phyloP scores from a whole-genome alignment of 1,140 invertebrate genomes.

The Micrasema longulum region DNA sequence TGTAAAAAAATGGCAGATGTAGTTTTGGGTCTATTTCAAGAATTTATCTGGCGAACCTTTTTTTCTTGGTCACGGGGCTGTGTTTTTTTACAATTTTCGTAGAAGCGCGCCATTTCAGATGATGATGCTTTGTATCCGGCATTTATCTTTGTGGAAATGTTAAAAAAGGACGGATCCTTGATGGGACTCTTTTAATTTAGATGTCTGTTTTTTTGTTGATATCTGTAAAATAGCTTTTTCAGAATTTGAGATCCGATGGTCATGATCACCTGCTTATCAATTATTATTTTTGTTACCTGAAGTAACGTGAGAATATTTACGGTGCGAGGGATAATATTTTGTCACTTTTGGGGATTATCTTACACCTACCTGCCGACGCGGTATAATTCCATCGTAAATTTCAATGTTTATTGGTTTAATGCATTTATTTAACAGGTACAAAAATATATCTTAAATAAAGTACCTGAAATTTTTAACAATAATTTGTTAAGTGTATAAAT shows the following conservation, averaged over 20 bases:
- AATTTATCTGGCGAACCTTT: constrained; percentile 32
- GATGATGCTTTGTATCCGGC: constrained; percentile 48
- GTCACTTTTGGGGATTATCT: constrained; percentile 43
- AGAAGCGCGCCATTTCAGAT: constrained; percentile 40
- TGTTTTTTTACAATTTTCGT: constrained; percentile 27
- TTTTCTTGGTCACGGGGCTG: constrained; percentile 19
- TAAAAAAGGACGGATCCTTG: constrained; percentile 18
- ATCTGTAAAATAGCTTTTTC: constrained; percentile 49
- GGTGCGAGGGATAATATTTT: constrained; percentile 46
- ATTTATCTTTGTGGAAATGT: constrained; percentile 43
- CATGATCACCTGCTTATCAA: constrained; percentile 52
- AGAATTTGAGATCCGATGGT: constrained; percentile 43
- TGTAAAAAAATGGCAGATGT: constrained; percentile 48
- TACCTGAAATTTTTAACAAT: too few species aligned
- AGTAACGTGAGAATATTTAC: constrained; percentile 51
- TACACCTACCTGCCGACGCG: not conserved
- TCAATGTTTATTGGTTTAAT: too few species aligned
- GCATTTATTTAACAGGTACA: too few species aligned
- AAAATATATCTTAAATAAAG: too few species aligned
- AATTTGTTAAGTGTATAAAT: too few species aligned
- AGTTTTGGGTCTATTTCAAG: constrained; percentile 29
- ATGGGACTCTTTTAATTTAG: constrained; percentile 51
- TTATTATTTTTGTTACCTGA: constrained; percentile 47
- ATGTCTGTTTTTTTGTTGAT: constrained; percentile 45
- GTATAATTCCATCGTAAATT: not conserved